These are phyloP conservation scores for Sinonovacula constricta DNA, from an alignment of 1,140 invertebrate species.

Conservation along the genomic window DNA sequence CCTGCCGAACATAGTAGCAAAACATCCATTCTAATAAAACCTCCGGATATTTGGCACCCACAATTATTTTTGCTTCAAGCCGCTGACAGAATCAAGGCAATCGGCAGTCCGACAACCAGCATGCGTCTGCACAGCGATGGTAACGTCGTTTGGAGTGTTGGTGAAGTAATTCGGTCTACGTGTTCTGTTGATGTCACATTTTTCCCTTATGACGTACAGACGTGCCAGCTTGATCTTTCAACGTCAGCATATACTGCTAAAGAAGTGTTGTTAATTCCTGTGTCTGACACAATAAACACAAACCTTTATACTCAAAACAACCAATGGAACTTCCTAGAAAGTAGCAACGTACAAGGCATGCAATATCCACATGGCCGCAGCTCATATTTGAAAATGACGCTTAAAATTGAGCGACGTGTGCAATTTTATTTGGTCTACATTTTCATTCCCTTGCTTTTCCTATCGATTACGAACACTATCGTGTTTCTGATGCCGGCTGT, in stretches of 20 bases:
- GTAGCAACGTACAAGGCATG: not conserved
- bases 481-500: conserved; percentile 82
- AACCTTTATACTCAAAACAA: conserved; percentile 7
- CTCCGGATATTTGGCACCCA: conserved; percentile 28
- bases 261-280: conserved; percentile 1
- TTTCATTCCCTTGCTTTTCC: conserved; percentile 81
- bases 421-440: conserved; percentile 81
- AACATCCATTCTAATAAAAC: conserved; percentile 10
- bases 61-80: conserved; percentile 28
- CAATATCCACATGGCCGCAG: not conserved
- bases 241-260: not conserved
- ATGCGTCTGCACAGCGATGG: conserved; percentile 11
- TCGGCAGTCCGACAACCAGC: conserved; percentile 10
- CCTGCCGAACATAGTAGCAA: conserved; percentile 14
- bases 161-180: not conserved
- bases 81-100: conserved; percentile 6
- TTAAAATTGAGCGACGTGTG: conserved; percentile 13
- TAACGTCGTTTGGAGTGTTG: not conserved
- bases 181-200: conserved; percentile 40
- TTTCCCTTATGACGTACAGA: conserved; percentile 39
- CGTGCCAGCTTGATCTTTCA: conserved; percentile 11
- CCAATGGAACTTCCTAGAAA: conserved; percentile 18
- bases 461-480: conserved; percentile 80
- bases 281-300: not conserved
- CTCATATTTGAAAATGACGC: not conserved